Evolutionary conservation across 1,140 invertebrate genomes (phyloP).

Genomic region (Drosophila tsacasi): DNA sequence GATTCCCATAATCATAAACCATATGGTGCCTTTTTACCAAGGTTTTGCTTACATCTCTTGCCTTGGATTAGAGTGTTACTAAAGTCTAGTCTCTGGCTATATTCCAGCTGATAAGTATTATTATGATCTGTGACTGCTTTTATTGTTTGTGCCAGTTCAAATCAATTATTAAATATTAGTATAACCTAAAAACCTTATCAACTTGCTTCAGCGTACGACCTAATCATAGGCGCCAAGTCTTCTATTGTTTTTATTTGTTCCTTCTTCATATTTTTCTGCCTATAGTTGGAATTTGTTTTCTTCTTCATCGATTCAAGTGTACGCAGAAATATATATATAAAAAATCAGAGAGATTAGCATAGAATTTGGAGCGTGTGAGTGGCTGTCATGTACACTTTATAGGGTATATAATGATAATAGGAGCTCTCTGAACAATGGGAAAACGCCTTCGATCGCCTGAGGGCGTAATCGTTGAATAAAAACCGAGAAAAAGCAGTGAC

Average conservation of each 20-base stretch:
- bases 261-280: background rate
- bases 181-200: constrained; percentile 49
- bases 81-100: background rate
- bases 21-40: background rate
- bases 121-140: background rate
- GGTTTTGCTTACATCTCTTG: constrained; percentile 29
- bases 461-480: background rate
- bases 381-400: constrained; percentile 24
- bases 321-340: constrained; percentile 1
- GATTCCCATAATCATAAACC: background rate
- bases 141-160: constrained; percentile 35
- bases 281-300: constrained; percentile 25
- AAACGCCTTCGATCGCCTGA: background rate
- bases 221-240: constrained; percentile 43
- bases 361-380: constrained; percentile 49
- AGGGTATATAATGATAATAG: constrained; percentile 5
- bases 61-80: constrained; percentile 24
- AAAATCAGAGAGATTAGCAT: constrained; percentile 33
- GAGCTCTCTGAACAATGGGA: background rate
- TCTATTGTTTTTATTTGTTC: constrained; percentile 8
- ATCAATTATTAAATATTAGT: constrained; percentile 53
- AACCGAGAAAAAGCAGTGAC: constrained; percentile 22
- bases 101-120: constrained; percentile 25
- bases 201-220: constrained; percentile 3
- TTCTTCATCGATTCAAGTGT: constrained; percentile 12